Evolutionary conservation across 1,140 invertebrate species (phyloP), one percentile per base, ranked within the genome.

Genomic region (Philopotamus ludificatus): DNA sequence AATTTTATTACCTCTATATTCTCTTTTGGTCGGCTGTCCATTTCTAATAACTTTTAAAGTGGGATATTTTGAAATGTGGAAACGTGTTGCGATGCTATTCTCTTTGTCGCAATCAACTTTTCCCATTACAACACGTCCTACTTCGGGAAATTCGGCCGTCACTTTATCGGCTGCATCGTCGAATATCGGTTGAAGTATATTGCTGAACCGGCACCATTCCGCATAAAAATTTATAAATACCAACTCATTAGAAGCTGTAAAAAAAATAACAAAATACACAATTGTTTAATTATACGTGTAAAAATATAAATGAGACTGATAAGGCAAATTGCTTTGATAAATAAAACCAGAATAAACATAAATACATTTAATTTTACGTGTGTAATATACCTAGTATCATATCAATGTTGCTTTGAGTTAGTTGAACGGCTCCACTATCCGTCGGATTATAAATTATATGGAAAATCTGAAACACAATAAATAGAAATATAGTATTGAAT

Each of bases 191-290:
- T 92, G 90, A 73, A 99, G 81, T 76, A 97, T 87, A 82, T 97
- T 97, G 83, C 96, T 99, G 79, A 93, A 93, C 72, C 87, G 85
- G 82, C 92, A 97, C 95, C 95, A 99, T 75, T 98, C 95, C 9
- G 96, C 97, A 83, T 98, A 98, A 81, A 99, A 99, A 81, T 99
- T 98, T 67, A 99, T 91, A 79, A 99, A 93, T 55, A 98, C 95
- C 77, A 99, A 81, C 83, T 99, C 95, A 85, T 94, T 94, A 54
- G 88, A 87, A 64, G 90, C 95, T 97, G 83, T 67, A 89, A 91
- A 73, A 70, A 73, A 73, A 71, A 75, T 70, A 74, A 67, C 68
- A 69, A 20, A 4, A 34, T 34, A 8, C 18, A 15, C 44, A 47
- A 47, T 47, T 15, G 12, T 47, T 47, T 7, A 34, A 34, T n/a